Evolutionary conservation across 2,888 invertebrate genomes (phyloP), one percentile per base, ranked within the genome.

Genomic region (Himalopsyche japonica): DNA sequence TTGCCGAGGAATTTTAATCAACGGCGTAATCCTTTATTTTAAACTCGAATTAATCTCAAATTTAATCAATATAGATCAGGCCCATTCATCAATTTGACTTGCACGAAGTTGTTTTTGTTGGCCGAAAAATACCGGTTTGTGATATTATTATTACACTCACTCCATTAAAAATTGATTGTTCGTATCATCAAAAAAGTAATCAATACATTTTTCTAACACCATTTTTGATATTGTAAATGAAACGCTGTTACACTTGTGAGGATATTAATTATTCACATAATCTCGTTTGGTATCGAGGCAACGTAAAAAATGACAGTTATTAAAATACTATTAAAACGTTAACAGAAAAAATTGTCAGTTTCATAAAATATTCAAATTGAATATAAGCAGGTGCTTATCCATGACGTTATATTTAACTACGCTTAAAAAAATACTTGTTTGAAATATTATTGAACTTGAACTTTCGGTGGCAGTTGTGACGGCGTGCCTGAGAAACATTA

Each of bases 1-100:
- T 84, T 82, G 20, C 49, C 34, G 32, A 81, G 86, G 86, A 87
- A 86, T 87, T 87, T 87, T 86, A 87, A 87, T 87, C 87, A 86
- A 87, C 81, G 76, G 20, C 81, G 34, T 80, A 81, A 80, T 82
- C 82, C 84, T 86, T 85, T 85, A 82, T 84, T 47, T 57, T 57
- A 57, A 57, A 57, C 57, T 57, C 57, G 57, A 57, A 57, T 57
- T 57, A 57, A 57, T 57, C 57, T 57, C 57, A 57, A 57, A 24
- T 57, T 57, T 20, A 27, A 47, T 85, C 79, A 77, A 81, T 82
- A 83, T 70, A 83, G 84, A 85, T 85, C 82, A 32, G 43, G 47
- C 64, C 83, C 84, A 86, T 86, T 85, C 83, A 86, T 86, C 86
- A 86, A 84, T 80, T 83, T 78, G 82, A 57, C 57, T 57, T 57